A percentile compares a stretch with the other conserved stretches of the same genome.
phyloP scores from a whole-genome alignment of 1,140 invertebrate genomes.

The Megalonaias nervosa region DNA sequence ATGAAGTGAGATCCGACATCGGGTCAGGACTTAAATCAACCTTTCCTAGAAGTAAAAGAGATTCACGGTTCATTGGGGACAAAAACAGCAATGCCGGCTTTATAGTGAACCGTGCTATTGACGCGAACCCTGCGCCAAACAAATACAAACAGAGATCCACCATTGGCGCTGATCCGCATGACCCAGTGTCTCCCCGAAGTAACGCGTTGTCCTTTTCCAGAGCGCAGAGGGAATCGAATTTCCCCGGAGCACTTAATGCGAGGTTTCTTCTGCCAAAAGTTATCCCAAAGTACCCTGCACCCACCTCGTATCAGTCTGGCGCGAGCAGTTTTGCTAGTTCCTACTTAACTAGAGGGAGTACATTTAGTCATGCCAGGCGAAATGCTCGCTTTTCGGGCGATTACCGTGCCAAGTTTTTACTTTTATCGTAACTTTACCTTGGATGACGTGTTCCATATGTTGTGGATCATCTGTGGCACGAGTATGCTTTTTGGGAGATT shows the following conservation, averaged over 20 bases:
- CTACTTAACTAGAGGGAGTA: conserved; percentile 7
- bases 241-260: conserved; percentile 29
- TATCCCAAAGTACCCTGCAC: conserved; percentile 26
- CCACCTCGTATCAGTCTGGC: conserved; percentile 22
- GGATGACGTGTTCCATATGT: no score
- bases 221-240: conserved; percentile 25
- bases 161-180: conserved; percentile 4
- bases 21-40: conserved; percentile 32
- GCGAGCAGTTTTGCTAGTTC: conserved; percentile 12
- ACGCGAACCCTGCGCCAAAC: conserved; percentile 25
- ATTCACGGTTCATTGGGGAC: conserved; percentile 29
- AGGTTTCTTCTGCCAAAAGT: conserved; percentile 23
- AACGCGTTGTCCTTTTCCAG: conserved; percentile 25
- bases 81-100: conserved; percentile 32
- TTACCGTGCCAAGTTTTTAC: conserved; percentile 25
- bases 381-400: conserved; percentile 32
- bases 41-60: conserved; percentile 13
- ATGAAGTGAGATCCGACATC: conserved; percentile 26
- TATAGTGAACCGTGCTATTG: conserved; percentile 22
- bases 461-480: no score
- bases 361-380: conserved; percentile 18
- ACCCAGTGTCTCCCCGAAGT: conserved; percentile 8
- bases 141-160: conserved; percentile 32
- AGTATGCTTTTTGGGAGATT: no score
- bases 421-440: not conserved